These are phyloP conservation scores for Calvadosia cruxmelitensis DNA, from an alignment of 30 jellyfish, hydroid and myxozoan species.

Conservation along the genomic window DNA sequence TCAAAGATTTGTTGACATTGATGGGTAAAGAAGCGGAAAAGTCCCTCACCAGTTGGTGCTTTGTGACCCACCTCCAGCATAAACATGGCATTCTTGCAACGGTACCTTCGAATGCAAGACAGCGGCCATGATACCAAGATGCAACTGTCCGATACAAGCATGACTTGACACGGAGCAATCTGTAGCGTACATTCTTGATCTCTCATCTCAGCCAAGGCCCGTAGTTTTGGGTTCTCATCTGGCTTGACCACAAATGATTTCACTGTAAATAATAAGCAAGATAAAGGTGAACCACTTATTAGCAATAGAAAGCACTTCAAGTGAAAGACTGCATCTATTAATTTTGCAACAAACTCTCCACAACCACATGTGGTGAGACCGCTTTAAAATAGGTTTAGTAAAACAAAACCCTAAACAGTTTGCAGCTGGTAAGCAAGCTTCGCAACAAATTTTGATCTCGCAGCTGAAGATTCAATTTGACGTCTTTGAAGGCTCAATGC, in stretches of 20 bases:
- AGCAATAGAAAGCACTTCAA: too few species aligned
- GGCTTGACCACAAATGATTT: conserved; percentile 28
- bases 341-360: too few species aligned
- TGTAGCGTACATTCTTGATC: conserved; percentile 26
- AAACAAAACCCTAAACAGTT: too few species aligned
- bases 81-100: conserved; percentile 50
- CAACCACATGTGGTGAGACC: too few species aligned
- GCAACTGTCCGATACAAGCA: conserved; percentile 12
- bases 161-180: conserved; percentile 21
- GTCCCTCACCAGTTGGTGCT: conserved; percentile 89
- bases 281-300: too few species aligned
- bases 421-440: too few species aligned
- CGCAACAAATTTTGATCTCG: too few species aligned
- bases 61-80: conserved; percentile 80
- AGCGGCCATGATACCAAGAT: conserved; percentile 49
- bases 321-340: too few species aligned
- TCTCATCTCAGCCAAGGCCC: conserved; percentile 14
- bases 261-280: conserved; percentile 9
- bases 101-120: conserved; percentile 83
- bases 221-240: conserved; percentile 19
- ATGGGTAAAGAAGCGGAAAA: conserved; percentile 48
- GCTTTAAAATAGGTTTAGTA: too few species aligned
- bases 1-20: conserved; percentile 62
- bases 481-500: too few species aligned
- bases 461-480: too few species aligned